Base-by-base conservation (phyloP, 2,797 vertebrate species). In the Lepilemur ruficaudatus region DNA sequence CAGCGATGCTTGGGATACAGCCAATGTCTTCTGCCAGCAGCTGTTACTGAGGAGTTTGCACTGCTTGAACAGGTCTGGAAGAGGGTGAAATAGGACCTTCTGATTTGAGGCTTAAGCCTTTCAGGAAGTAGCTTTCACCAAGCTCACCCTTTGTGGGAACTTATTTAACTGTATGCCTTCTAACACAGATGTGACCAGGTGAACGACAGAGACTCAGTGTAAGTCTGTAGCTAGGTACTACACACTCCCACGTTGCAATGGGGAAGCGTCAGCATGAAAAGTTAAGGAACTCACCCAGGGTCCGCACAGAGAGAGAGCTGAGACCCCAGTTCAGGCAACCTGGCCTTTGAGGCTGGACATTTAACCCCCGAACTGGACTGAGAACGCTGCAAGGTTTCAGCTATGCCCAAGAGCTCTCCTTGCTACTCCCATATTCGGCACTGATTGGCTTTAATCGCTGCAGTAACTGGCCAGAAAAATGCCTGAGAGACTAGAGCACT, bases 401-500 rank as follows among this genome's bases (percentile, higher is more conserved):
- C 13, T 6, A 0, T 13, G 11, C 78, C 22, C 3, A 0, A 3
- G 7, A 8, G 4, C 20, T 7, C 59, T 38, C 23, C 22, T 15
- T 8, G 10, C 43, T 5, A 7, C 70, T 78, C 48, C 9, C 50
- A 48, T 8, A 1, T 4, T 9, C 17, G 23, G 13, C 7, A 18
- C 1, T 3, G 2, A 6, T 1, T 18, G 65, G 73, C 9, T 7
- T 15, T 20, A 18, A 4, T 5, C 22, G 11, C 20, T 11, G 11
- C 0, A 46, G 28, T 23, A 20, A 30, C 11, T 48, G 46, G 15
- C 41, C 28, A 85, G 38, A n/a, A 8, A 43, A 28, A 32, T 0
- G 0, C 32, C 32, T 5, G 0, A 0, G 9, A 5, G 9, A 25
- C 7, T 15, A 3, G 30, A 35, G n/a, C 7, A 14, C 0, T 0